These are phyloP conservation scores for Conistra vaccinii DNA, from an alignment of 2,888 invertebrate species.

Conservation along the genomic window DNA sequence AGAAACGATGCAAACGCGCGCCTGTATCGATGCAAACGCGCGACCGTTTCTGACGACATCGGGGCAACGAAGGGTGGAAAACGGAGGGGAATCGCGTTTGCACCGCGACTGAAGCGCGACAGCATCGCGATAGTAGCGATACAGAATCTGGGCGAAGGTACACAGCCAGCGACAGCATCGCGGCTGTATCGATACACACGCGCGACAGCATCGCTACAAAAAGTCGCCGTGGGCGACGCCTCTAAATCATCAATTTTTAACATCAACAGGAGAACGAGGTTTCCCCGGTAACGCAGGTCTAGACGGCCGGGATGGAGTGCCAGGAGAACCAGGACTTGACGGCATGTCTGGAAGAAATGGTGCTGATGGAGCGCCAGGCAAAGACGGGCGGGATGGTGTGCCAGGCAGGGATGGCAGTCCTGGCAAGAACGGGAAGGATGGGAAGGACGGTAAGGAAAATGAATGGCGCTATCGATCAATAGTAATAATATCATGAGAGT, in stretches of 20 bases:
- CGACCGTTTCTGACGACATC: too few relatives aligned
- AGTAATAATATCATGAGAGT: not conserved
- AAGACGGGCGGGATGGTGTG: slow-evolving; percentile 93
- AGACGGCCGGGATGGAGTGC: slow-evolving; percentile 97
- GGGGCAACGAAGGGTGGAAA: too few relatives aligned
- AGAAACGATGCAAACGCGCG: too few relatives aligned
- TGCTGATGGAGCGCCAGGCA: slow-evolving; percentile 94
- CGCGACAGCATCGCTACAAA: too few relatives aligned
- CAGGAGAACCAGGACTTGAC: slow-evolving; percentile 97
- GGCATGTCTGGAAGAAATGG: slow-evolving; percentile 97
- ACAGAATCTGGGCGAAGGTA: too few relatives aligned
- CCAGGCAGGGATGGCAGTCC: slow-evolving; percentile 93
- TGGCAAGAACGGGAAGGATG: slow-evolving; percentile 91
- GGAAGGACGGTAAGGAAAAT: slow-evolving; percentile 81
- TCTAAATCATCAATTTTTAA: not conserved
- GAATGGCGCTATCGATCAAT: not conserved
- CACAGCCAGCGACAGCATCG: too few relatives aligned
- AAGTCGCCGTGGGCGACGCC: too few relatives aligned
- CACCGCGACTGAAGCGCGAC: too few relatives aligned
- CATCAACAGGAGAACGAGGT: slow-evolving; percentile 91
- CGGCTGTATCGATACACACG: too few relatives aligned
- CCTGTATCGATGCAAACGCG: too few relatives aligned
- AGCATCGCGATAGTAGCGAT: too few relatives aligned
- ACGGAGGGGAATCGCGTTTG: too few relatives aligned
- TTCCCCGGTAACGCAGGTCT: slow-evolving; percentile 93